Percentiles rank a stretch among this genome's conserved stretches.
These are phyloP conservation scores for Drosophila murphyi DNA, from an alignment of 1,140 invertebrate genomes.

Conservation along the genomic window DNA sequence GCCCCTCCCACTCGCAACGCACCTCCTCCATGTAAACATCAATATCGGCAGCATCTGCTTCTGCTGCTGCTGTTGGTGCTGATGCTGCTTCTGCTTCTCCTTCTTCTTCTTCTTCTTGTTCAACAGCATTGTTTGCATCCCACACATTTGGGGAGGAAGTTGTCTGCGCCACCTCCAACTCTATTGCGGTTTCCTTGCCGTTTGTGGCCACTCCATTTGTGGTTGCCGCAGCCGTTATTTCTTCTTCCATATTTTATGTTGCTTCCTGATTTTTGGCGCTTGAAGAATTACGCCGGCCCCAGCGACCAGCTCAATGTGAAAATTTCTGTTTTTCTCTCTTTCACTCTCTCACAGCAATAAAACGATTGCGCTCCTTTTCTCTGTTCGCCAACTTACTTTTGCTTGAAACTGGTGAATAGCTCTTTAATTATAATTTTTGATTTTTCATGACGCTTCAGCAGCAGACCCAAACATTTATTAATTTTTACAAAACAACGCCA, in stretches of 20 bases:
- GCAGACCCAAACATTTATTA: slow-evolving; percentile 17
- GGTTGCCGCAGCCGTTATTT: slow-evolving; percentile 50
- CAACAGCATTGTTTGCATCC: slow-evolving; percentile 12
- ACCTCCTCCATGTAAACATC: slow-evolving; percentile 28
- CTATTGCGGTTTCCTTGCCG: neutral
- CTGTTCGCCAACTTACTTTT: neutral
- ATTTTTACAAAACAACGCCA: slow-evolving; percentile 56
- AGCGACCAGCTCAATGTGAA: neutral
- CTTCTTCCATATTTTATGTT: slow-evolving; percentile 55
- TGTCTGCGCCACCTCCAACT: neutral
- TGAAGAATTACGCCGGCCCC: slow-evolving; percentile 32
- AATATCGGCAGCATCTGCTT: slow-evolving; percentile 11
- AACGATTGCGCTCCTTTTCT: neutral
- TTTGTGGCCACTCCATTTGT: slow-evolving; percentile 39
- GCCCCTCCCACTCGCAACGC: slow-evolving; percentile 21
- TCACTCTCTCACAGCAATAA: neutral
- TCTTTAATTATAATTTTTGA: slow-evolving; percentile 19
- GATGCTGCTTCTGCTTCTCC: neutral
- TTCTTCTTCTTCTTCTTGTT: slow-evolving; percentile 3
- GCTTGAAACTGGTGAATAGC: neutral
- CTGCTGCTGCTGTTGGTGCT: neutral
- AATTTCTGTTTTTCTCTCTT: slow-evolving; percentile 6
- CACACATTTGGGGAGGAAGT: slow-evolving; percentile 8
- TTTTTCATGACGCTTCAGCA: slow-evolving; percentile 39
- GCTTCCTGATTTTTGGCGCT: slow-evolving; percentile 33